Conservation (phyloP, 2,797 vertebrate species). For the Protonibea diacanthus region DNA sequence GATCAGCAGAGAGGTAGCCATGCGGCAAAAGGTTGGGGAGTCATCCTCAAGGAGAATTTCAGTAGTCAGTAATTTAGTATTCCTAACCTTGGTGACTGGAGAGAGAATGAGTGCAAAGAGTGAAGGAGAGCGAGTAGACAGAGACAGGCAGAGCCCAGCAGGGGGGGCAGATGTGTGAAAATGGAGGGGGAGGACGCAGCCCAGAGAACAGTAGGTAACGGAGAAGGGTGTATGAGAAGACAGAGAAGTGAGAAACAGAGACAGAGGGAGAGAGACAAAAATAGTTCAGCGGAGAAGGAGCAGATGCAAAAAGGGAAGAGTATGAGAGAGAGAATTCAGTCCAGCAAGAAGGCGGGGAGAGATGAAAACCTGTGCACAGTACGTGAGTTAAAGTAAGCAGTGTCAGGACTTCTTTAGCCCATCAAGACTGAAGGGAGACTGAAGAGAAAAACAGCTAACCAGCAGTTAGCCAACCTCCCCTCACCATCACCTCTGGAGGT, state of each 20-base stretch:
- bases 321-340: constrained; percentile 12
- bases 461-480: neutral
- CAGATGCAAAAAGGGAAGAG: constrained; percentile 44
- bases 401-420: neutral
- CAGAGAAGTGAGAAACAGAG: constrained; percentile 54
- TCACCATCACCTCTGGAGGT: too few species aligned
- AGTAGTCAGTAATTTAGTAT: constrained; percentile 44
- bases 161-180: constrained; percentile 66
- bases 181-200: constrained; percentile 34
- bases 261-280: constrained; percentile 47
- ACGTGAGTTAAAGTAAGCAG: neutral
- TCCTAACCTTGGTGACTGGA: constrained; percentile 35
- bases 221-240: constrained; percentile 39
- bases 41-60: constrained; percentile 50
- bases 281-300: constrained; percentile 46
- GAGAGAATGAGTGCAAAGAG: constrained; percentile 5
- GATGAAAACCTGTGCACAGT: neutral
- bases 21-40: constrained; percentile 37
- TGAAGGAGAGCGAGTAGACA: constrained; percentile 20
- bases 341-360: neutral
- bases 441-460: neutral
- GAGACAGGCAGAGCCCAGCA: constrained; percentile 26
- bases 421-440: neutral
- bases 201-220: constrained; percentile 39
- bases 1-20: constrained; percentile 21